Conservation (phyloP, 2,797 vertebrate genomes). For the Lophotriccus pileatus region DNA sequence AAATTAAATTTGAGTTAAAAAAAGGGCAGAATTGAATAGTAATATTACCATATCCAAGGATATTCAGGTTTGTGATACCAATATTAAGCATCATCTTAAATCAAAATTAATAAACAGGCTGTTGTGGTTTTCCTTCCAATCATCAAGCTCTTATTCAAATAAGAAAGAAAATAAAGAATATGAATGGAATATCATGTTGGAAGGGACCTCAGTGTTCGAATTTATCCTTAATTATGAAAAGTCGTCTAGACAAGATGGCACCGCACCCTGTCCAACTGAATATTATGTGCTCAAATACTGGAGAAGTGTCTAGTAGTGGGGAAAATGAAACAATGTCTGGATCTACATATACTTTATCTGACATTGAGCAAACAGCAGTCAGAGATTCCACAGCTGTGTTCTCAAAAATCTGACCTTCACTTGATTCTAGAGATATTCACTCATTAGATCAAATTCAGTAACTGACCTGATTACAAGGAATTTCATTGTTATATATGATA, state of each 20-base stretch:
- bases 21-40: not conserved
- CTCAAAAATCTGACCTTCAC: not conserved
- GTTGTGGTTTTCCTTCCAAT: not conserved
- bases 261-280: not conserved
- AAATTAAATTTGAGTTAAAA: slow-evolving; percentile 6
- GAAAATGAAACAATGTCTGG: not conserved
- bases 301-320: not conserved
- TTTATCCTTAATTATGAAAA: not conserved
- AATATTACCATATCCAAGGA: not conserved
- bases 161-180: not conserved
- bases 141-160: not conserved
- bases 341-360: not conserved
- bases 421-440: not conserved
- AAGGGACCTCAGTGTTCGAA: not conserved
- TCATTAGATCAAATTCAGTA: not conserved
- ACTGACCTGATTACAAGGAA: not conserved
- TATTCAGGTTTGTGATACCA: not conserved
- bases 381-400: not conserved
- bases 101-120: not conserved
- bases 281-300: not conserved
- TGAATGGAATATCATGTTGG: not conserved
- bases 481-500: not conserved
- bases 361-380: not conserved
- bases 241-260: not conserved
- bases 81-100: not conserved